Percentiles rank a stretch among this genome's conserved stretches.
Conservation (phyloP, 2,888 invertebrate genomes). For the Hydraecia micacea region DNA sequence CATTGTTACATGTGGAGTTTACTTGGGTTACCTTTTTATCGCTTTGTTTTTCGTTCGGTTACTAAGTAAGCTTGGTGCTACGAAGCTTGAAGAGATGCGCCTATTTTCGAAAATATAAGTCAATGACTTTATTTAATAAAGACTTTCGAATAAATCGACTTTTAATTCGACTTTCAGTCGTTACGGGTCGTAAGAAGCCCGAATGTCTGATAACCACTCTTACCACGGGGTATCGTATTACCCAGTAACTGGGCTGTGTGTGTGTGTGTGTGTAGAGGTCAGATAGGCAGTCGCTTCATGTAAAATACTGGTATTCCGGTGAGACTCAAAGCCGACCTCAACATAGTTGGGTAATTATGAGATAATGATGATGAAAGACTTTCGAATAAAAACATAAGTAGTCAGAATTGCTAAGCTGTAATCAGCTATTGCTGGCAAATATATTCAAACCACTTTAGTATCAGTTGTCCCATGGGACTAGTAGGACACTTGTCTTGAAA, state of each 20-base stretch:
- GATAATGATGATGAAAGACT: neutral
- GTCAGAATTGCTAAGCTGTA: neutral
- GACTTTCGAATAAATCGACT: too few species aligned
- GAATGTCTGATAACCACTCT: neutral
- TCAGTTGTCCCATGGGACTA: too few species aligned
- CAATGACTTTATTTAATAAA: too few species aligned
- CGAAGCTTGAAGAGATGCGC: neutral
- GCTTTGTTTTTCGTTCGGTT: constrained; percentile 32
- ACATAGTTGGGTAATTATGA: neutral
- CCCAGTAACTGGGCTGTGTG: neutral
- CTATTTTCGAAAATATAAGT: neutral
- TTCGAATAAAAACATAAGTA: neutral
- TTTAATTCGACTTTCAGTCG: neutral
- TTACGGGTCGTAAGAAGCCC: neutral
- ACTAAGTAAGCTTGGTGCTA: constrained; percentile 6
- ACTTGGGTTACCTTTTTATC: constrained; percentile 39
- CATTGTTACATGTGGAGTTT: constrained; percentile 31
- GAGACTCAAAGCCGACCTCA: neutral
- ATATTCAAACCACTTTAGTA: neutral
- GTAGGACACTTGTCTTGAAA: too few species aligned
- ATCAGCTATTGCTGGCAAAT: too few species aligned
- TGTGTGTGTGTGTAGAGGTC: too few species aligned
- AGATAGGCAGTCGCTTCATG: neutral
- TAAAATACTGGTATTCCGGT: neutral
- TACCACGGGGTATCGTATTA: neutral